Conservation (phyloP, 2,888 invertebrate genomes). For the Dasypolia templi region DNA sequence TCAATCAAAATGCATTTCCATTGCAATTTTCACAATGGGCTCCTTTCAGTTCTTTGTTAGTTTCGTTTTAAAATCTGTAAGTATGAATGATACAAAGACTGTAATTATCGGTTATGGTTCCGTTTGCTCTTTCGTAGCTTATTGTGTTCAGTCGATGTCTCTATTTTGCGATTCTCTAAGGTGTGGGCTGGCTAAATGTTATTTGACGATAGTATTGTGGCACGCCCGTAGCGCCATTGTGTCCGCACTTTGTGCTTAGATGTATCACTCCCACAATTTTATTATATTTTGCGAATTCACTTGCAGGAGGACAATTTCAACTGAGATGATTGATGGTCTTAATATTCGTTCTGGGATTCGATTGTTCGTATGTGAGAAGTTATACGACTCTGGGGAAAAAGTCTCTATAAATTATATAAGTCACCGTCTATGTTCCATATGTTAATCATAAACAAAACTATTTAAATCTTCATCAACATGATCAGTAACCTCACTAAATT, state of each 20-base stretch:
- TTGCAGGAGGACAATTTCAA: slow-evolving; percentile 79
- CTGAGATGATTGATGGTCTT: slow-evolving; percentile 84
- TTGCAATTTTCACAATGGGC: slow-evolving; percentile 75
- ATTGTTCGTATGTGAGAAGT: slow-evolving; percentile 81
- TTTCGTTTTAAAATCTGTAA: slow-evolving; percentile 80
- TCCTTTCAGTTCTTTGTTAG: slow-evolving; percentile 75
- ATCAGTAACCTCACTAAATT: background rate
- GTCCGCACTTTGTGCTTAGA: slow-evolving; percentile 75
- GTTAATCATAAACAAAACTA: background rate
- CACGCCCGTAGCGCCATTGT: slow-evolving; percentile 87
- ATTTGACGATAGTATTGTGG: slow-evolving; percentile 89
- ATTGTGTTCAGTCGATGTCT: slow-evolving; percentile 86
- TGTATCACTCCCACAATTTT: slow-evolving; percentile 89
- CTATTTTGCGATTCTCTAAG: slow-evolving; percentile 90
- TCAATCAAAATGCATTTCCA: slow-evolving; percentile 77
- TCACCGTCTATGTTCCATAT: background rate
- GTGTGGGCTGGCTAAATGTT: slow-evolving; percentile 90
- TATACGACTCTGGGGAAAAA: slow-evolving; percentile 85
- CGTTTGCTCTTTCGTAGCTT: slow-evolving; percentile 82
- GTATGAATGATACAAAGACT: slow-evolving; percentile 84
- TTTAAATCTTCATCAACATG: background rate
- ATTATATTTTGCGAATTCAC: slow-evolving; percentile 84
- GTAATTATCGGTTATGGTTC: slow-evolving; percentile 89
- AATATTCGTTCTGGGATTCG: slow-evolving; percentile 71
- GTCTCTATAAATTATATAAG: slow-evolving; percentile 20